phyloP scores from a whole-genome alignment of 2,797 vertebrate genomes.

The Phoebastria nigripes region DNA sequence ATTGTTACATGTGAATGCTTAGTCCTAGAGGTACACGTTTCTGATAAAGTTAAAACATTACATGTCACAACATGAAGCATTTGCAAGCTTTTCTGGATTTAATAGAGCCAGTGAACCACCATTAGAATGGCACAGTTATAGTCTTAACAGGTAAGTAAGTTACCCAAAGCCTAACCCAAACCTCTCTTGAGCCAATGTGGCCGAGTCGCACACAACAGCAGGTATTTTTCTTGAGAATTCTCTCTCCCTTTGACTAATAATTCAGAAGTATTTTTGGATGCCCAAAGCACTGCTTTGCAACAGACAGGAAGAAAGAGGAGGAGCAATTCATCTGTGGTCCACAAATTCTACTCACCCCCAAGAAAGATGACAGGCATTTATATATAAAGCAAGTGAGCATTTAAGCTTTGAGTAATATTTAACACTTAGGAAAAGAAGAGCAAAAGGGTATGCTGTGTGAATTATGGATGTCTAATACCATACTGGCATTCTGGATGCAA shows the following conservation, averaged over 20 bases:
- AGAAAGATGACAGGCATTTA: not conserved
- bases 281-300: not conserved
- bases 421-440: not conserved
- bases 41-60: not conserved
- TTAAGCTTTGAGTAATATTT: not conserved
- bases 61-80: not conserved
- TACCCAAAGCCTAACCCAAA: not conserved
- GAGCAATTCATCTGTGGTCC: not conserved
- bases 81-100: not conserved
- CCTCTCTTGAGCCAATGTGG: not conserved
- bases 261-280: not conserved
- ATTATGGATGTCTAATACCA: not conserved
- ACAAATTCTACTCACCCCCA: not conserved
- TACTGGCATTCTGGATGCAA: not conserved
- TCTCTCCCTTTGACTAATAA: not conserved
- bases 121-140: not conserved
- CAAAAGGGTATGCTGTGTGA: not conserved
- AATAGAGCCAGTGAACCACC: fast-evolving
- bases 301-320: not conserved
- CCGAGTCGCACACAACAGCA: not conserved
- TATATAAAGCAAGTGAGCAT: not conserved
- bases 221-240: not conserved
- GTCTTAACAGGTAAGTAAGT: not conserved
- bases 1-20: not conserved
- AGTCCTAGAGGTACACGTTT: not conserved